These are phyloP conservation scores for Hormiphora californensis DNA, from an alignment of 37 sponge, comb jelly and placozoan species.

Conservation along the genomic window DNA sequence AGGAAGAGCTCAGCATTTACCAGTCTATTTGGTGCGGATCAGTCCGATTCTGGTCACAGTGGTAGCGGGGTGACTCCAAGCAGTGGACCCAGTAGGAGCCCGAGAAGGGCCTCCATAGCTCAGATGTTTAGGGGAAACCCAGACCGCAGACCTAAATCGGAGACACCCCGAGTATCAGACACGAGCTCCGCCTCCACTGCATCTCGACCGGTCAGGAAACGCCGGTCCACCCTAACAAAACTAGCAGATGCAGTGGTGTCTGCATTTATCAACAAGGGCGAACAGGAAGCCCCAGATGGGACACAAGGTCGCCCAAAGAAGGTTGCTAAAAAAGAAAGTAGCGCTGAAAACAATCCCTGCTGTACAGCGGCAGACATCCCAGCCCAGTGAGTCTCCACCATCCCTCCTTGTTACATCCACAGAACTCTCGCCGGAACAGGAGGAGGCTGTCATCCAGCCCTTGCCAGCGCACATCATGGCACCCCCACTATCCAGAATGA, in stretches of 20 bases:
- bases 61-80: background rate
- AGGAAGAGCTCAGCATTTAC: background rate
- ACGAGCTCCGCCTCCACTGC: too few species aligned
- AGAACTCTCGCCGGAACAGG: background rate
- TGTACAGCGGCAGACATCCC: background rate
- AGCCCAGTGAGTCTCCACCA: background rate
- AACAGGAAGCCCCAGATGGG: background rate
- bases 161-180: too few species aligned
- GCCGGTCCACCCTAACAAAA: background rate
- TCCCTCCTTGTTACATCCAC: background rate
- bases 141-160: too few species aligned
- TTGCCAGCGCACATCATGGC: slow-evolving; percentile 6
- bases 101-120: too few species aligned
- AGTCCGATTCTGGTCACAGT: background rate
- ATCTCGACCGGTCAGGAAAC: background rate
- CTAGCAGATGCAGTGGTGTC: slow-evolving; percentile 2
- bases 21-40: background rate
- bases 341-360: background rate
- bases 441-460: slow-evolving; percentile 11
- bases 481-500: background rate
- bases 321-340: slow-evolving; percentile 9
- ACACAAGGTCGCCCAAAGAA: background rate
- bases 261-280: background rate
- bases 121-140: too few species aligned
- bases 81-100: too few species aligned